These are phyloP conservation scores for Pelochelys cantorii DNA, from an alignment of 2,797 vertebrate genomes.

Conservation along the genomic window DNA sequence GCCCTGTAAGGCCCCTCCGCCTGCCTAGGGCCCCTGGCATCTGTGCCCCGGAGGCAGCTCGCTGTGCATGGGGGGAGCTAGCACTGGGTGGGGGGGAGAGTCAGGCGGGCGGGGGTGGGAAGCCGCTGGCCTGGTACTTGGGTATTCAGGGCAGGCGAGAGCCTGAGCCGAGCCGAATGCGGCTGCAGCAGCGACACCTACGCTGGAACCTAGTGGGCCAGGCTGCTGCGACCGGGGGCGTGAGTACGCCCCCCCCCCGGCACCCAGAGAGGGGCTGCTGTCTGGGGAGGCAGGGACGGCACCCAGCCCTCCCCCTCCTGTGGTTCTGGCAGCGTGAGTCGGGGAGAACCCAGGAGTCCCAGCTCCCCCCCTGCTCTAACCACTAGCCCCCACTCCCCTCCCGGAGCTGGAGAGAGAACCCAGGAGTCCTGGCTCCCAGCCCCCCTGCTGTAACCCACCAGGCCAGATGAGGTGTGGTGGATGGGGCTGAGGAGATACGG, in stretches of 20 bases:
- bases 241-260: too few relatives aligned
- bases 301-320: background rate
- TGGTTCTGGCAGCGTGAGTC: background rate
- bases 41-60: too few relatives aligned
- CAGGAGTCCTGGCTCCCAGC: background rate
- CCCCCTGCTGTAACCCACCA: too few relatives aligned
- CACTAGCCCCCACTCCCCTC: too few relatives aligned
- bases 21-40: too few relatives aligned
- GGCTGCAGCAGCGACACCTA: background rate
- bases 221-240: too few relatives aligned
- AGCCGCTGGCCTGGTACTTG: background rate
- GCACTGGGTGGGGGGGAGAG: background rate
- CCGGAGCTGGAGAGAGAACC: too few relatives aligned
- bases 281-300: too few relatives aligned
- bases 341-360: background rate
- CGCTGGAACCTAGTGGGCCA: background rate
- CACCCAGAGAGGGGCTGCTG: background rate
- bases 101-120: too few relatives aligned
- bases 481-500: background rate
- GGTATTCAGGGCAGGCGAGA: background rate
- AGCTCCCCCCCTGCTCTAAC: background rate
- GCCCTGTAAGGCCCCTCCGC: too few relatives aligned
- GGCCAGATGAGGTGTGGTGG: too few relatives aligned
- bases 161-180: background rate
- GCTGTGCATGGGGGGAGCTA: background rate